phyloP scores from a whole-genome alignment of 2,888 invertebrate genomes.

The Eucera pruinosa region DNA sequence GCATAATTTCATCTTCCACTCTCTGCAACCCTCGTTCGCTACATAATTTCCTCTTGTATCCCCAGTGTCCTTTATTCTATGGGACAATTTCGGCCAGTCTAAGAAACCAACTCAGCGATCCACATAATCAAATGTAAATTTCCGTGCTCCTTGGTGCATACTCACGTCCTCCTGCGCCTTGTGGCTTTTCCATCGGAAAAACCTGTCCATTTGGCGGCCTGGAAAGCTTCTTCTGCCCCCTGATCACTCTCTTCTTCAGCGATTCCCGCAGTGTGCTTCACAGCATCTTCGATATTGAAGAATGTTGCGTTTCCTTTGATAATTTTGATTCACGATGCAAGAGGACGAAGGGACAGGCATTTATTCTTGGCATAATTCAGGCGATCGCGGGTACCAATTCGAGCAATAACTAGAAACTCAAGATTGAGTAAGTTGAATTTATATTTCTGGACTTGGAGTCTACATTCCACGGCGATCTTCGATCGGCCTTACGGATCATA shows the following conservation, averaged over 20 bases:
- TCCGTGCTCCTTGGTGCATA: conserved; percentile 52
- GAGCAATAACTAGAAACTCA: background rate
- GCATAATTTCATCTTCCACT: conserved; percentile 59
- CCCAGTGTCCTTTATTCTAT: conserved; percentile 4
- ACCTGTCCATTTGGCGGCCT: conserved; percentile 77
- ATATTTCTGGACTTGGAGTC: background rate
- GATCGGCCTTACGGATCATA: conserved; percentile 2
- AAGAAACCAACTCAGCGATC: conserved; percentile 46
- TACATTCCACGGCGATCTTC: background rate
- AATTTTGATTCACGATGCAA: background rate
- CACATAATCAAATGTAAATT: conserved; percentile 71
- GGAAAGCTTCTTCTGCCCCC: background rate
- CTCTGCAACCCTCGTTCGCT: conserved; percentile 18
- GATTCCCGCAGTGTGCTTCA: background rate
- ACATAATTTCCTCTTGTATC: conserved; percentile 1
- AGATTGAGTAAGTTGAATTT: background rate
- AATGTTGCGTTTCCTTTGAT: background rate
- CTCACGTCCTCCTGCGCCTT: conserved; percentile 81
- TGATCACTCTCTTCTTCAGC: background rate
- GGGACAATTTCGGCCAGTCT: conserved; percentile 21
- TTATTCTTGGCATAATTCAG: background rate
- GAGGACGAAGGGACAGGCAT: background rate
- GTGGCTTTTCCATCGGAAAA: conserved; percentile 82
- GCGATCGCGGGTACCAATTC: no score
- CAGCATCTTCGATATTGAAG: conserved; percentile 31